phyloP scores from a whole-genome alignment of 1,140 invertebrate genomes.

The Nasonia longicornis region DNA sequence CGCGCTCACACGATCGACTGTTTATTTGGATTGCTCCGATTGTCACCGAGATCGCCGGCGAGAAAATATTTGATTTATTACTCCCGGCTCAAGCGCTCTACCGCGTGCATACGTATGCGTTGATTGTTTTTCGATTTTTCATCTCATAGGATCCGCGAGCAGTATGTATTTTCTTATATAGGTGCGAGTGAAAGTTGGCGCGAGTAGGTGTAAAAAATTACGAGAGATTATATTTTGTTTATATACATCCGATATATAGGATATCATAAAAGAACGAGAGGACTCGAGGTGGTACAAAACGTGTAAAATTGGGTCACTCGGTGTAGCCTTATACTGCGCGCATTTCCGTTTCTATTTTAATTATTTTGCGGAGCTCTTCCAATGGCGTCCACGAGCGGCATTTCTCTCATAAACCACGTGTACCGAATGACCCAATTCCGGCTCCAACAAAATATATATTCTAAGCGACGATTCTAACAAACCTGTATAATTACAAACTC shows the following conservation, averaged over 20 bases:
- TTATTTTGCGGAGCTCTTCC: background rate
- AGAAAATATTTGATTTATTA: background rate
- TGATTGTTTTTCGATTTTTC: background rate
- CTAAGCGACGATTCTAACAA: too few relatives aligned
- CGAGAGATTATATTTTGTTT: background rate
- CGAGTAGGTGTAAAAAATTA: background rate
- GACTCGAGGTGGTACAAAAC: background rate
- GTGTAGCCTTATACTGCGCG: background rate
- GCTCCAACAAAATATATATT: too few relatives aligned
- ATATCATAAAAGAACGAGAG: background rate
- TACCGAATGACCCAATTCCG: constrained; percentile 9
- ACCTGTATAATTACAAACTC: too few relatives aligned
- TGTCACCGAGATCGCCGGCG: background rate
- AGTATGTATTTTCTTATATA: background rate
- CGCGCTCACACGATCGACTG: background rate
- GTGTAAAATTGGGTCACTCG: constrained; percentile 17
- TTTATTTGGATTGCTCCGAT: background rate
- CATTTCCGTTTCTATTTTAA: background rate
- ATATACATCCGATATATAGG: background rate
- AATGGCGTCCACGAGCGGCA: too few relatives aligned
- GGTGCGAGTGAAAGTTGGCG: too few relatives aligned
- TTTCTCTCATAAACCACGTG: too few relatives aligned
- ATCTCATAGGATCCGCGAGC: background rate
- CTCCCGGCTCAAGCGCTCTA: too few relatives aligned
- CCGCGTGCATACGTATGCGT: background rate